Conservation (phyloP, 1,140 invertebrate genomes). For the Gonioctena quinquepunctata region DNA sequence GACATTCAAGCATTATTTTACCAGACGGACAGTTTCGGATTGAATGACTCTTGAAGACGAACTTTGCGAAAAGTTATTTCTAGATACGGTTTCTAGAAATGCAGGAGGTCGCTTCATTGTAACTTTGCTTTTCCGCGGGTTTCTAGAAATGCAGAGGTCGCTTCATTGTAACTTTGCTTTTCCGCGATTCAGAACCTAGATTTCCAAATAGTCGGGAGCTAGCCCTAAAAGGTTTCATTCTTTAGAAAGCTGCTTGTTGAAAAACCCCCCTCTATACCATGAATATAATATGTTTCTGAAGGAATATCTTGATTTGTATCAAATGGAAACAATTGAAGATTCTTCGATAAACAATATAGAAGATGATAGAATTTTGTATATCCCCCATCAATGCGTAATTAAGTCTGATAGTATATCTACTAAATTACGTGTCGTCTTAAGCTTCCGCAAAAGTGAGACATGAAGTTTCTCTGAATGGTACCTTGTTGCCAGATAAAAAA, state of each 20-base stretch:
- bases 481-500: too few relatives aligned
- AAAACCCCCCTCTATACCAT: background rate
- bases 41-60: background rate
- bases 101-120: background rate
- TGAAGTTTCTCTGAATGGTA: too few relatives aligned
- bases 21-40: background rate
- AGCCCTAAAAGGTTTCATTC: background rate
- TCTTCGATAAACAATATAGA: background rate
- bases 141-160: background rate
- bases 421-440: constrained; percentile 36
- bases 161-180: background rate
- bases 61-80: background rate
- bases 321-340: background rate
- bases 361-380: background rate
- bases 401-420: constrained; percentile 44
- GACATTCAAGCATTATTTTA: background rate
- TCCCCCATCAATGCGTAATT: constrained; percentile 49
- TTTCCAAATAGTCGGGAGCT: background rate
- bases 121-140: background rate
- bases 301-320: background rate
- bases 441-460: constrained; percentile 34
- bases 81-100: background rate
- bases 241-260: background rate
- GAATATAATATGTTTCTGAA: background rate
- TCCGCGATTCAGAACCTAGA: background rate